Evolutionary conservation across 1,140 invertebrate genomes (phyloP), one percentile per base, ranked within the genome.

Genomic region (Hylaeus volcanicus): DNA sequence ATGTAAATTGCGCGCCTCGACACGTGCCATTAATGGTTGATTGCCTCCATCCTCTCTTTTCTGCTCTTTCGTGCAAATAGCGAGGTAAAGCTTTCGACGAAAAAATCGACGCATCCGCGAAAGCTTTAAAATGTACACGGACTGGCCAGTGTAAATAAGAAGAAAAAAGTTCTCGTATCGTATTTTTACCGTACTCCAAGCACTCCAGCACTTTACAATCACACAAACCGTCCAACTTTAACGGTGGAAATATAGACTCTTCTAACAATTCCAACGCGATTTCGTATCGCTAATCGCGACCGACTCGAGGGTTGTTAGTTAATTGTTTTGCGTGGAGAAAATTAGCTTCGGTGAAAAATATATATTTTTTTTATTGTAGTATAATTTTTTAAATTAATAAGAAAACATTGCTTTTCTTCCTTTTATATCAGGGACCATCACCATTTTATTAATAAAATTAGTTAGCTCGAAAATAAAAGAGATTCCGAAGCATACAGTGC

Each of bases 1-100:
- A 89, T 89, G 85, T 88, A 89, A 83, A 89, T 89, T 86, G 84
- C 81, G 69, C 82, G 73, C 75, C 71, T 58, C 87, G 79, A 81
- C 87, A 86, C 82, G 84, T 88, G 84, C 81, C 83, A 86, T 88
- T 89, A 90, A 90, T 90, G 83, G 81, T 79, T 86, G 81, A 88
- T 85, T 77, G 82, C 83, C 64, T 15, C 39, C 26, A 26, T 0
- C 51, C 39, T 55, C 55, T 74, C 14, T 48, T 15, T 63, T 72
- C 26, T 4, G 56, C 53, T 45, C 12, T 58, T 70, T 58, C 68
- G 6, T 63, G 26, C 60, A 70, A 79, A 65, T 55, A 5, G 41
- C 53, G 9, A 51, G 15, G 11, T 1, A 43, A 58, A 39, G 56
- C 48, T 64, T 66, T 58, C 60, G 41, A 37, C 43, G 58, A 73